Conservation (phyloP, 2,888 invertebrate genomes). For the Troilus luridus region DNA sequence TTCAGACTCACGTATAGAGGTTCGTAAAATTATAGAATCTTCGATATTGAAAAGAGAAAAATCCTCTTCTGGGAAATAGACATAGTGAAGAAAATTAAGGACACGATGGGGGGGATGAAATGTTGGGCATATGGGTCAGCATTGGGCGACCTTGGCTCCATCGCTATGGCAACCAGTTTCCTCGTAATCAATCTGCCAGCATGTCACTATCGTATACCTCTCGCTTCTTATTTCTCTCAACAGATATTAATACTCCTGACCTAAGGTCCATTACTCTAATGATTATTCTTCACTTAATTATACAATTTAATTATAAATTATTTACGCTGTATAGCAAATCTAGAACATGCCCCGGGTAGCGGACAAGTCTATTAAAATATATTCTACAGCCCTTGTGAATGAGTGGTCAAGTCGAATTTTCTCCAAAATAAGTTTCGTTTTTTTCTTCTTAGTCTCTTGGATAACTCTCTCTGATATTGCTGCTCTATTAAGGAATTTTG, state of each 20-base stretch:
- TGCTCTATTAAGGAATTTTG: too few relatives aligned
- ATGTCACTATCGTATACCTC: slow-evolving; percentile 9
- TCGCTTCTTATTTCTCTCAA: background rate
- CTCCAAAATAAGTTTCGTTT: too few relatives aligned
- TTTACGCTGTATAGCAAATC: too few relatives aligned
- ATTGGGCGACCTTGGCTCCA: slow-evolving; percentile 8
- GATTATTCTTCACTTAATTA: background rate
- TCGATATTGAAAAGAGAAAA: background rate
- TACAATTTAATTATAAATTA: too few relatives aligned
- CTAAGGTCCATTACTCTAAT: background rate
- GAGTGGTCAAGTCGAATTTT: too few relatives aligned
- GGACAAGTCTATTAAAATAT: too few relatives aligned
- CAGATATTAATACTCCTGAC: background rate
- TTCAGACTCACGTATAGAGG: background rate
- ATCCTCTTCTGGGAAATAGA: background rate
- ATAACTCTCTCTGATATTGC: too few relatives aligned
- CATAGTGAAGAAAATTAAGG: background rate
- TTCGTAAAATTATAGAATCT: background rate
- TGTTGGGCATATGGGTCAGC: slow-evolving; percentile 21
- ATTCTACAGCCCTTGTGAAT: too few relatives aligned
- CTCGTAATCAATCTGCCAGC: slow-evolving; percentile 20
- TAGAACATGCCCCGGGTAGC: too few relatives aligned
- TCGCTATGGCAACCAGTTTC: slow-evolving; percentile 29
- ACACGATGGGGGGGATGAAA: background rate
- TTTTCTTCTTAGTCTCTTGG: too few relatives aligned